Percentiles rank a stretch among this genome's conserved stretches.
These are phyloP conservation scores for Tetragonula carbonaria DNA, from an alignment of 2,888 invertebrate species.

Conservation along the genomic window DNA sequence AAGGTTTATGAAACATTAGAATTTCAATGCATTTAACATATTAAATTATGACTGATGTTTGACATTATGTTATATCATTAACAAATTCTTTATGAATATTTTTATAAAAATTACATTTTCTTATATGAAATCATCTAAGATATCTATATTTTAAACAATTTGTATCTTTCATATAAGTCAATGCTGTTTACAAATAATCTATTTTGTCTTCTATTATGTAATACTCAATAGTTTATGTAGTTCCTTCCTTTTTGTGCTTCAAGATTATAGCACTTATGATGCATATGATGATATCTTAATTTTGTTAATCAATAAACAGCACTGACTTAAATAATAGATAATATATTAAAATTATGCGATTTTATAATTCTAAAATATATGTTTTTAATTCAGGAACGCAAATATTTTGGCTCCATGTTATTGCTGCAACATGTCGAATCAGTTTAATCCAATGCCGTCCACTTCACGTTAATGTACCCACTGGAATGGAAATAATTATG, in stretches of 20 bases:
- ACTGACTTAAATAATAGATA: neutral
- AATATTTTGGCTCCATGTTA: slow-evolving; percentile 75
- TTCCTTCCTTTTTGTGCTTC: neutral
- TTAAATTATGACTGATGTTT: too few species aligned
- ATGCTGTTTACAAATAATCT: neutral
- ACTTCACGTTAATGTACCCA: slow-evolving; percentile 74
- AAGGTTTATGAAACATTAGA: too few species aligned
- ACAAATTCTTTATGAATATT: too few species aligned
- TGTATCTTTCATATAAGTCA: neutral
- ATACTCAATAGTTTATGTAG: neutral
- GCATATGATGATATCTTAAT: neutral
- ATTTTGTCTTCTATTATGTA: neutral
- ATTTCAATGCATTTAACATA: too few species aligned
- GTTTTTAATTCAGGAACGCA: slow-evolving; percentile 67
- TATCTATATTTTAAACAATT: neutral
- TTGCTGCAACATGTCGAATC: slow-evolving; percentile 79
- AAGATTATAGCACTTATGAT: neutral
- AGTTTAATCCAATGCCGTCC: slow-evolving; percentile 81
- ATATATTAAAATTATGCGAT: neutral
- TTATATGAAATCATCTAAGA: too few species aligned
- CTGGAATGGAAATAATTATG: slow-evolving; percentile 63
- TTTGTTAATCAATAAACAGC: neutral
- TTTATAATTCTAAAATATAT: slow-evolving; percentile 28
- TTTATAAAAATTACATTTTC: too few species aligned
- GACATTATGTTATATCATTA: too few species aligned